Conservation (phyloP, 2,888 invertebrate genomes). For the Altica lythri region DNA sequence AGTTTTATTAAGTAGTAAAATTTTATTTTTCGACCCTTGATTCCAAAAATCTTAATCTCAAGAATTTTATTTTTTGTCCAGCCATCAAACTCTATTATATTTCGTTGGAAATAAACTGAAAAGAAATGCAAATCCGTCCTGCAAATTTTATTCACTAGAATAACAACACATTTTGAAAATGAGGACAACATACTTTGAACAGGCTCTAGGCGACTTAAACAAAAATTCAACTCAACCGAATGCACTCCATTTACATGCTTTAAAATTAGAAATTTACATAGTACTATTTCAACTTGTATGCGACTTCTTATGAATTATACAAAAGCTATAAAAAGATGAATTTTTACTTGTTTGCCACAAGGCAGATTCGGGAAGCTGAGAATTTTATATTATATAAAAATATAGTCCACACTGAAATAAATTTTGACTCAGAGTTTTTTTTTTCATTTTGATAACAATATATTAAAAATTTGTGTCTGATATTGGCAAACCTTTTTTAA, state of each 20-base stretch:
- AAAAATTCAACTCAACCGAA: slow-evolving; percentile 16
- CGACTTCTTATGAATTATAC: slow-evolving; percentile 32
- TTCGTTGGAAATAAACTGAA: slow-evolving; percentile 14
- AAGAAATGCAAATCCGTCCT: slow-evolving; percentile 15
- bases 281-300: slow-evolving; percentile 25
- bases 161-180: slow-evolving; percentile 19
- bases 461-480: too few species aligned
- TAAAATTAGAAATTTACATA: slow-evolving; percentile 31
- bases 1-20: slow-evolving; percentile 12
- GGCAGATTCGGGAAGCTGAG: neutral
- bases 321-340: slow-evolving; percentile 25
- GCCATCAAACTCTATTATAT: slow-evolving; percentile 22
- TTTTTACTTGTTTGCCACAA: slow-evolving; percentile 4
- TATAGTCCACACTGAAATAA: too few species aligned
- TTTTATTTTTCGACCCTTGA: slow-evolving; percentile 4
- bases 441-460: too few species aligned
- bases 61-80: slow-evolving; percentile 16
- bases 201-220: slow-evolving; percentile 12
- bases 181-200: slow-evolving; percentile 14
- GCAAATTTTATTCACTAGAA: slow-evolving; percentile 10
- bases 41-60: slow-evolving; percentile 1
- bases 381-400: too few species aligned
- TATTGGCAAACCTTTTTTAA: too few species aligned
- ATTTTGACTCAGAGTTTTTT: too few species aligned
- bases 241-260: slow-evolving; percentile 25